A percentile compares a stretch with the other conserved stretches of the same genome.
phyloP scores from a whole-genome alignment of 2,888 invertebrate species.

The Lordiphosa fenestrarum region DNA sequence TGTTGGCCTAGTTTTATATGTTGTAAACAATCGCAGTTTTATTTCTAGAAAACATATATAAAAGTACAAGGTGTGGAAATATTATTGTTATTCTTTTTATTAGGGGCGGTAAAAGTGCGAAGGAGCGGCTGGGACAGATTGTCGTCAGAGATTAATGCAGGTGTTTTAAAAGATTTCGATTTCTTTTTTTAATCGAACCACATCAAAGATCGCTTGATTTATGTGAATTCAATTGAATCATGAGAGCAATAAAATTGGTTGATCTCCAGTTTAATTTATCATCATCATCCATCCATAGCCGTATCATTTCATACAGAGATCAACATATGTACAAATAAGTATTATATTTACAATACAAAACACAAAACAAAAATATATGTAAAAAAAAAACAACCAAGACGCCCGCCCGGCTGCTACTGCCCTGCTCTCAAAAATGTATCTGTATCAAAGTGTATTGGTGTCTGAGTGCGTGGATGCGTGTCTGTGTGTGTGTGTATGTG shows the following conservation, averaged over 20 bases:
- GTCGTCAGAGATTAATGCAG: constrained; percentile 30
- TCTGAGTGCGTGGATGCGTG: constrained; percentile 7
- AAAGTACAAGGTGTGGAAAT: neutral
- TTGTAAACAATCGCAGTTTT: constrained; percentile 9
- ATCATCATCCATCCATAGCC: constrained; percentile 8
- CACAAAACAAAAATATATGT: constrained; percentile 4
- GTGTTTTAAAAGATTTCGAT: constrained; percentile 13
- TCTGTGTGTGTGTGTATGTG: constrained; percentile 47
- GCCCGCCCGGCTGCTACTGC: constrained; percentile 60
- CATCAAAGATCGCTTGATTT: constrained; percentile 48
- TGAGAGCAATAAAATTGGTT: constrained; percentile 14
- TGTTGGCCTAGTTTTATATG: constrained; percentile 41
- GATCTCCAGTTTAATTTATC: constrained; percentile 23
- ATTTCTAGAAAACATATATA: constrained; percentile 7
- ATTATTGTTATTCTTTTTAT: neutral
- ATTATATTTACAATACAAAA: constrained; percentile 53
- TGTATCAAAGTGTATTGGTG: constrained; percentile 6
- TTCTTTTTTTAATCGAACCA: constrained; percentile 23
- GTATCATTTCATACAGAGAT: constrained; percentile 11
- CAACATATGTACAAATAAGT: constrained; percentile 29
- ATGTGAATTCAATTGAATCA: constrained; percentile 40
- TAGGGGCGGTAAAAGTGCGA: neutral
- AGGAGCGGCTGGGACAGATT: constrained; percentile 7
- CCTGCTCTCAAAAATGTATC: constrained; percentile 10
- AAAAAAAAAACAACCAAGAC: constrained; percentile 42